Evolutionary conservation across 2,113 vertebrate genomes (phyloP).

Genomic region (Syngnathus typhle): DNA sequence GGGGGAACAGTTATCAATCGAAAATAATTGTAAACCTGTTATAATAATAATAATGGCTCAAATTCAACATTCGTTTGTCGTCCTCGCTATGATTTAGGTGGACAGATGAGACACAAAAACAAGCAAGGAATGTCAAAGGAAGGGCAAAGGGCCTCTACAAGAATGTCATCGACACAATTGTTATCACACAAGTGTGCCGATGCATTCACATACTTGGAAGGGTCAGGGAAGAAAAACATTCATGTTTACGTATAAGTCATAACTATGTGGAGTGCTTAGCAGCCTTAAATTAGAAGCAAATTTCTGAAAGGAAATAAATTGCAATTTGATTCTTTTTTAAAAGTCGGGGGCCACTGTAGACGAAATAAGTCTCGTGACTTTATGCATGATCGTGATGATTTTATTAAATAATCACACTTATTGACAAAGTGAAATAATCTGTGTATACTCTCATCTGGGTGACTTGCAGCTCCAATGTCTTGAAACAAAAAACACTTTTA

Average conservation of each 20-base stretch:
- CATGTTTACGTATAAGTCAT: too few relatives aligned
- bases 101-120: slow-evolving; percentile 29
- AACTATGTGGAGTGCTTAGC: neutral
- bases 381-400: too few relatives aligned
- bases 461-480: too few relatives aligned
- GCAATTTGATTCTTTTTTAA: too few relatives aligned
- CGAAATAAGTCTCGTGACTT: too few relatives aligned
- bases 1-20: neutral
- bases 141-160: slow-evolving; percentile 44
- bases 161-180: slow-evolving; percentile 47
- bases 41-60: neutral
- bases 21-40: neutral
- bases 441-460: too few relatives aligned
- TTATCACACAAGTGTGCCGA: slow-evolving; percentile 23
- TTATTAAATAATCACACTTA: too few relatives aligned
- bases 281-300: too few relatives aligned
- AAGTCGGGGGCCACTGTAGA: too few relatives aligned
- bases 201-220: neutral
- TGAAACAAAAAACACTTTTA: neutral
- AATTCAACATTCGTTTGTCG: neutral
- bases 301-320: too few relatives aligned
- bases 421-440: too few relatives aligned
- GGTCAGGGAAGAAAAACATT: too few relatives aligned
- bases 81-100: slow-evolving; percentile 26
- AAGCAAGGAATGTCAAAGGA: slow-evolving; percentile 33